Evolutionary conservation across 2,797 vertebrate species (phyloP).

Genomic region (Anguilla anguilla): DNA sequence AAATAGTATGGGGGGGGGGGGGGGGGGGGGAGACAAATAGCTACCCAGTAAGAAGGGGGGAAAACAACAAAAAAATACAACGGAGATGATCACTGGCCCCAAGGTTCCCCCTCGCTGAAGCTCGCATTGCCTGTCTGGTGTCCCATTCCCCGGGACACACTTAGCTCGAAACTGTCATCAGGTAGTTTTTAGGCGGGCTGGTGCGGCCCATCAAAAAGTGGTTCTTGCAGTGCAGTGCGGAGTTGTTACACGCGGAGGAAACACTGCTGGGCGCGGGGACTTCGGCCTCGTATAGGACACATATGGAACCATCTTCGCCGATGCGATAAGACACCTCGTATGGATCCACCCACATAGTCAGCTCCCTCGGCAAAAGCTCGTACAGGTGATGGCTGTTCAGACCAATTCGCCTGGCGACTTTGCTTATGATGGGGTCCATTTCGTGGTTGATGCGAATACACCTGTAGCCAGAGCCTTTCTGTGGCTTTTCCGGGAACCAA

Average conservation of each 20-base stretch:
- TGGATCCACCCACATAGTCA: constrained; percentile 86
- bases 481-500: constrained; percentile 82
- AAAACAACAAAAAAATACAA: background rate
- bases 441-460: constrained; percentile 85
- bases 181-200: constrained; percentile 79
- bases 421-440: constrained; percentile 83
- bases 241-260: constrained; percentile 46
- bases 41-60: background rate
- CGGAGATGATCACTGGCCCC: constrained; percentile 7
- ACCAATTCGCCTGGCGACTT: constrained; percentile 74
- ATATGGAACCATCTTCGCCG: constrained; percentile 85
- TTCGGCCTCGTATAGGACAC: constrained; percentile 76
- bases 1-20: constrained; percentile 38
- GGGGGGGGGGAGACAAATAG: constrained; percentile 3
- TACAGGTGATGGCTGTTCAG: constrained; percentile 74
- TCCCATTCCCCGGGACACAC: background rate
- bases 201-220: constrained; percentile 68
- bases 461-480: constrained; percentile 84
- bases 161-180: constrained; percentile 82
- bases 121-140: constrained; percentile 6
- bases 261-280: constrained; percentile 15
- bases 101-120: constrained; percentile 14
- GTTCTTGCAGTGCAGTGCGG: constrained; percentile 77
- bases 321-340: constrained; percentile 85
- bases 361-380: constrained; percentile 77